A percentile compares a stretch with the other conserved stretches of the same genome.
Conservation (phyloP, 2,797 vertebrate species). For the Nyctalus aviator region DNA sequence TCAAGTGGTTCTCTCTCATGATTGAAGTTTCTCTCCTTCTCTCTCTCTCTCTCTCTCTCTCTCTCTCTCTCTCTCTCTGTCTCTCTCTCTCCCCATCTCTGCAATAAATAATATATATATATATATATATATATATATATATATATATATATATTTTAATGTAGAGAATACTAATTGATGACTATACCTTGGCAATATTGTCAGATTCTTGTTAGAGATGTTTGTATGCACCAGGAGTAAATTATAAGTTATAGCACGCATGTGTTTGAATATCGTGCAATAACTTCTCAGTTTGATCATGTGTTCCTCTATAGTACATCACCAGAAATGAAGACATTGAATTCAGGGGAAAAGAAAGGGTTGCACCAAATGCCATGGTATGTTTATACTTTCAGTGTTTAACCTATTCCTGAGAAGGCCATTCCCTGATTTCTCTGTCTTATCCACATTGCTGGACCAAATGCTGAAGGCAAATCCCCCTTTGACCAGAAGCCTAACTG, state of each 20-base stretch:
- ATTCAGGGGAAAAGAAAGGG: not conserved
- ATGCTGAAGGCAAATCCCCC: not conserved
- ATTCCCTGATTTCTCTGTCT: conserved; percentile 2
- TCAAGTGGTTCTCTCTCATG: too few relatives aligned
- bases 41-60: too few relatives aligned
- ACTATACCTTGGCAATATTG: not conserved
- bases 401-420: not conserved
- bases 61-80: too few relatives aligned
- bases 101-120: too few relatives aligned
- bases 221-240: not conserved
- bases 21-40: too few relatives aligned
- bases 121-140: too few relatives aligned
- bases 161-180: not conserved
- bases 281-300: not conserved
- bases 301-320: not conserved
- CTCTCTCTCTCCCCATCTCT: too few relatives aligned
- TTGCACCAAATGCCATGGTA: not conserved
- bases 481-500: not conserved
- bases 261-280: not conserved
- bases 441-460: not conserved
- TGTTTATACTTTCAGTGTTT: not conserved
- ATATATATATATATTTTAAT: too few relatives aligned
- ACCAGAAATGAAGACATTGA: not conserved
- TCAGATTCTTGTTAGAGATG: not conserved
- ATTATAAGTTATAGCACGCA: not conserved